Base-by-base conservation (phyloP, 2,888 invertebrate genomes). In the Timema cristinae region DNA sequence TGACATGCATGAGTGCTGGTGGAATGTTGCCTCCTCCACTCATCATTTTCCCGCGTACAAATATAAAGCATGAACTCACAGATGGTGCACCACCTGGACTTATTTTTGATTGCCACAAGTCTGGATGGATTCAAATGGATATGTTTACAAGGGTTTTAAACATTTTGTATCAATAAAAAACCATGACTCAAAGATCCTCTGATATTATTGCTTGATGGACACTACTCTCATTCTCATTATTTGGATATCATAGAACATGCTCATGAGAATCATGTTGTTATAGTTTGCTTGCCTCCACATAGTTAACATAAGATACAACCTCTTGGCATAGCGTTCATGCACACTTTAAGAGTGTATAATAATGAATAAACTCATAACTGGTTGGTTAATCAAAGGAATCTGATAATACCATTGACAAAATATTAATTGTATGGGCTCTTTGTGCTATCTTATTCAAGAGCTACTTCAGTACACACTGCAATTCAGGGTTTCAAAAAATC, bases 141-240 rank as follows among this genome's bases (percentile, higher is more conserved):
- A 11, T 63, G 9, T 63, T 63, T 16, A 63, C 63, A 11, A 16
- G 13, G 6, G 16, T 7, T 63, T 63, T 13, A 32, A 13, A 11
- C 63, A 63, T 59, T 59, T 59, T 7, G 59, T 59, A n/a, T 59
- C 59, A 15, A 59, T 59, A 59, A 59, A 59, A 59, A 59, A 13
- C 15, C 59, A 59, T 15, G n/a, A 15, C 16, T 10, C n/a, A n/a
- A n/a, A 13, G 1, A 13, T 32, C 59, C 59, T 11, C 9, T 59
- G 15, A 59, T 59, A 6, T 11, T 5, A 59, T 7, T 59, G 59
- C 59, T 59, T 32, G 59, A 13, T 9, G 13, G n/a, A 59, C 59
- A 59, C 5, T 59, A 13, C 15, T n/a, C 59, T 59, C 59, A 59
- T 59, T 59, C 59, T n/a, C n/a, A 15, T 9, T n/a, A 59, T 59